Percentiles rank a stretch among this genome's conserved stretches.
Conservation (phyloP, 2,797 vertebrate species). For the Enoplosus armatus region DNA sequence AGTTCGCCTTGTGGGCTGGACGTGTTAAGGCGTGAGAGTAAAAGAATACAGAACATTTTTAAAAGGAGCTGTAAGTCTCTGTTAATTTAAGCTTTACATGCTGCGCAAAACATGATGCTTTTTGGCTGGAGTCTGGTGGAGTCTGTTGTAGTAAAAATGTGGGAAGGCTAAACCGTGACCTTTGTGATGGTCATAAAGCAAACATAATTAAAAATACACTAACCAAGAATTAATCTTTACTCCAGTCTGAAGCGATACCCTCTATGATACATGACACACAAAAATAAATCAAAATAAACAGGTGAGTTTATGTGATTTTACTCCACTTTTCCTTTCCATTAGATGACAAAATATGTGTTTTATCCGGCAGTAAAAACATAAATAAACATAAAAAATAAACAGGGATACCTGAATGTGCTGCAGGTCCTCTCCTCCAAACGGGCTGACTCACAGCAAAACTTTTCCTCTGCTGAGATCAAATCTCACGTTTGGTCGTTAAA, state of each 20-base stretch:
- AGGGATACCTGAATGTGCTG: constrained; percentile 60
- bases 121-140: constrained; percentile 9
- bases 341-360: neutral
- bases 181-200: constrained; percentile 11
- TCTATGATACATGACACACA: neutral
- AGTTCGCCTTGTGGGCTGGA: neutral
- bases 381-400: constrained; percentile 10
- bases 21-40: neutral
- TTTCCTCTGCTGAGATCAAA: constrained; percentile 28
- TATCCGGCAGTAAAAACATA: neutral
- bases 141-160: neutral
- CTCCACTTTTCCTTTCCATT: neutral
- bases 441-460: constrained; percentile 41
- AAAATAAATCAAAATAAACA: neutral
- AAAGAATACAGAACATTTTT: neutral
- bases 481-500: constrained; percentile 33
- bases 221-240: neutral
- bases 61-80: neutral
- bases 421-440: constrained; percentile 25
- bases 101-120: neutral
- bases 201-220: neutral
- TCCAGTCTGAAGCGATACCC: neutral
- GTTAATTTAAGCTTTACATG: neutral
- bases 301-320: neutral
- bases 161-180: neutral